Conservation (phyloP, 1,140 invertebrate genomes). For the Idris sp. region DNA sequence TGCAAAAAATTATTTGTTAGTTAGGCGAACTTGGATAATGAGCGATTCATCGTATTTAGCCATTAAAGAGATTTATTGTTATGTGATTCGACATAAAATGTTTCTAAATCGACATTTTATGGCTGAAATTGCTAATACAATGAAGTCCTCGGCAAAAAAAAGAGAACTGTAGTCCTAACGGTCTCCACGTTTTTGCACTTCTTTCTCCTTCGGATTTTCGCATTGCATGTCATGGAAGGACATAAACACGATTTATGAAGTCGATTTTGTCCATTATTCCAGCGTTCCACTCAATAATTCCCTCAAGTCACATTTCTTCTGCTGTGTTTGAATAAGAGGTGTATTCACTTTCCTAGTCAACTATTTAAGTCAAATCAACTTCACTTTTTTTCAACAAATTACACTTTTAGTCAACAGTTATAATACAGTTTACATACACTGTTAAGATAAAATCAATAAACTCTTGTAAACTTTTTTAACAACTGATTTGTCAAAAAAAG, state of each 20-base stretch:
- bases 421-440: too few species aligned
- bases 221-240: background rate
- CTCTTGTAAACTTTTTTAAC: too few species aligned
- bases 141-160: too few species aligned
- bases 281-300: slow-evolving; percentile 5
- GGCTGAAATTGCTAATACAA: slow-evolving; percentile 22
- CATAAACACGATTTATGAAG: slow-evolving; percentile 24
- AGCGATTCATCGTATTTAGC: slow-evolving; percentile 1
- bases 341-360: slow-evolving; percentile 10
- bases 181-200: slow-evolving; percentile 11
- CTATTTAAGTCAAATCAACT: background rate
- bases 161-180: too few species aligned
- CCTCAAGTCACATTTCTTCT: slow-evolving; percentile 3
- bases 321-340: slow-evolving; percentile 15
- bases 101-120: slow-evolving; percentile 22
- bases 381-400: too few species aligned
- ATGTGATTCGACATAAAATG: slow-evolving; percentile 5
- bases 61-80: slow-evolving; percentile 22
- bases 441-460: too few species aligned
- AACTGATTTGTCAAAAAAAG: too few species aligned
- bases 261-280: slow-evolving; percentile 6
- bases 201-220: slow-evolving; percentile 1
- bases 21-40: too few species aligned
- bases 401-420: too few species aligned
- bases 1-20: background rate